Percentiles rank a stretch among this genome's conserved stretches.
These are phyloP conservation scores for Dorcus parallelipipedus DNA, from an alignment of 2,888 invertebrate genomes.

Conservation along the genomic window DNA sequence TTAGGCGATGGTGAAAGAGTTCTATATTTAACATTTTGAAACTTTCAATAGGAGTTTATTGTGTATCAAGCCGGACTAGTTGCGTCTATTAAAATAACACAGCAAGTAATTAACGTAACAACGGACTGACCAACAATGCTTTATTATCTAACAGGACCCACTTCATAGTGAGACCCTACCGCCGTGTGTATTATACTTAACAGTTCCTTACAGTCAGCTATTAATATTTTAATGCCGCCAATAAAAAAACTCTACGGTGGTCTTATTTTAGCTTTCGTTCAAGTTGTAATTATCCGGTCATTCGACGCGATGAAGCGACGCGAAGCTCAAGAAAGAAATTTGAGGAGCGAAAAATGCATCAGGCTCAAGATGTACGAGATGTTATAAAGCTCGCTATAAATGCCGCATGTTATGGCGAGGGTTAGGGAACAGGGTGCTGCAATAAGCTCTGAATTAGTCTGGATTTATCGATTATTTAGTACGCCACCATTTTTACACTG, in stretches of 20 bases:
- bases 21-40: no score
- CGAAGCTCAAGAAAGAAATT: not conserved
- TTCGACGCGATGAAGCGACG: not conserved
- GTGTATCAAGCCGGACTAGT: not conserved
- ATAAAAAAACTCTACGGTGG: slow-evolving; percentile 7
- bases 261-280: slow-evolving; percentile 4
- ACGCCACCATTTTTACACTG: slow-evolving; percentile 43
- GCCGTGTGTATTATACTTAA: slow-evolving; percentile 1
- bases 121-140: slow-evolving; percentile 1
- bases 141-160: slow-evolving; percentile 3
- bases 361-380: slow-evolving; percentile 19
- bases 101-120: slow-evolving; percentile 1
- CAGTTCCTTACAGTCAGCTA: slow-evolving; percentile 1
- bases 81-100: slow-evolving; percentile 1
- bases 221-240: slow-evolving; percentile 12
- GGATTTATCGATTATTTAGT: slow-evolving; percentile 48
- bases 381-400: slow-evolving; percentile 24
- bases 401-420: slow-evolving; percentile 12
- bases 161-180: not conserved
- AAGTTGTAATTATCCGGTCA: not conserved
- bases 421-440: slow-evolving; percentile 28
- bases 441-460: slow-evolving; percentile 47
- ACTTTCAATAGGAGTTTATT: no score
- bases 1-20: no score
- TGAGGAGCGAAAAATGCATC: slow-evolving; percentile 13